Base-by-base conservation (phyloP, 2,113 vertebrate genomes). In the Phrynosoma platyrhinos region DNA sequence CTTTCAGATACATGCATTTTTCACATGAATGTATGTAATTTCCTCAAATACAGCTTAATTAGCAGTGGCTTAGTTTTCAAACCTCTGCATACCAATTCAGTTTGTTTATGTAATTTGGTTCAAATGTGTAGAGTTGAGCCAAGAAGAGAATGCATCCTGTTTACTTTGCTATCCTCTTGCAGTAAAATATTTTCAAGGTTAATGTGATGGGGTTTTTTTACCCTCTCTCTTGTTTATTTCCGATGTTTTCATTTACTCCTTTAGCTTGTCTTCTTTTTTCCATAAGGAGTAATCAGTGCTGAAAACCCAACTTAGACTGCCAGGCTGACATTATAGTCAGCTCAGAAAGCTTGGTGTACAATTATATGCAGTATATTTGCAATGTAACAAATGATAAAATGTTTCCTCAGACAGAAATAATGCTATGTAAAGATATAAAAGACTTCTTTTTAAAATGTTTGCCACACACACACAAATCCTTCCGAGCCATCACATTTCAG, bases 261-360 rank as follows among this genome's bases (percentile, higher is more conserved):
- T 83, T 30, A 75, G 20, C 6, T 52, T 12, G 32, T 47, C 86
- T 89, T 83, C 75, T 88, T 71, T 72, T 62, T 71, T 20, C 9
- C 76, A 83, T 20, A 20, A 88, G 30, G 89, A 82, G 83, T 9
- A 88, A 75, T 80, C 47, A 36, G 81, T 85, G 13, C 18, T 79
- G 84, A 27, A 42, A 78, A 64, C 55, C 62, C 27, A 87, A 55
- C 74, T 81, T 75, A 10, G 25, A 42, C 23, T 53, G 40, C 32
- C 12, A 77, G 52, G 42, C 36, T 68, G 47, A 47, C 1, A 85
- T 72, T 71, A 79, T 52, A 58, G 20, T 80, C 52, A 64, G 21
- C 36, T 53, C 47, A 4, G 23, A 0, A 0, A 75, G 53, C 85
- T 88, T 75, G 47, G 75, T 64, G 76, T 75, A 36, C 58, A 40